These are phyloP conservation scores for Helogale parvula DNA, from an alignment of 2,113 vertebrate genomes.

Conservation along the genomic window DNA sequence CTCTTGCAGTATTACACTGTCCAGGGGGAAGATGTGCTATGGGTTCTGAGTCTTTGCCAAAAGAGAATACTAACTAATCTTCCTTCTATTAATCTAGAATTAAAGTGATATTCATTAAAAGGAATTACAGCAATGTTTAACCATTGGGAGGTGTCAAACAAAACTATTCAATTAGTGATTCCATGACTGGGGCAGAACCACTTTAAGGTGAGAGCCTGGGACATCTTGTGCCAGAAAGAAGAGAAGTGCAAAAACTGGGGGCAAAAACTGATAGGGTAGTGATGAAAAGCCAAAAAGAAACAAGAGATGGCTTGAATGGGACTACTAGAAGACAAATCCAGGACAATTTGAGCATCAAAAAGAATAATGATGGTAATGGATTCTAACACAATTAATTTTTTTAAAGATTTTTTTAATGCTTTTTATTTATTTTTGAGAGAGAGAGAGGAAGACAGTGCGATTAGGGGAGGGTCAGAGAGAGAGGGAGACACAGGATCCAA, in stretches of 20 bases:
- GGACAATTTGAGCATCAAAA: not conserved
- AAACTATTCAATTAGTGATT: slow-evolving; percentile 23
- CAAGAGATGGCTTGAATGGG: not conserved
- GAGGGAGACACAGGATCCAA: too few relatives aligned
- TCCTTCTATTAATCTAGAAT: not conserved
- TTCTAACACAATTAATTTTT: not conserved
- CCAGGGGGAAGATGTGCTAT: not conserved
- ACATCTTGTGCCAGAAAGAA: not conserved
- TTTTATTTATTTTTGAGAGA: too few relatives aligned
- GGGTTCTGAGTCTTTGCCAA: not conserved
- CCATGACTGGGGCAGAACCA: not conserved
- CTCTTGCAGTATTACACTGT: not conserved
- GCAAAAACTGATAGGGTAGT: not conserved
- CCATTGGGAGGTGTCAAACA: not conserved
- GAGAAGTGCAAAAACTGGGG: not conserved
- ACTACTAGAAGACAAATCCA: not conserved
- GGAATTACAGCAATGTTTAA: not conserved
- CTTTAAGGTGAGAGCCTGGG: not conserved
- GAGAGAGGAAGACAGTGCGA: too few relatives aligned
- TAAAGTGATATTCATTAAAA: not conserved
- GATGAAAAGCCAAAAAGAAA: not conserved
- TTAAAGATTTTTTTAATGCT: too few relatives aligned
- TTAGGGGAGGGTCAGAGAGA: too few relatives aligned
- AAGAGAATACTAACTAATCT: slow-evolving; percentile 19
- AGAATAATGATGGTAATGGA: not conserved